A percentile compares a stretch with the other conserved stretches of the same genome.
phyloP scores from a whole-genome alignment of 2,797 vertebrate genomes.

The Paedocypris micromegethes region DNA sequence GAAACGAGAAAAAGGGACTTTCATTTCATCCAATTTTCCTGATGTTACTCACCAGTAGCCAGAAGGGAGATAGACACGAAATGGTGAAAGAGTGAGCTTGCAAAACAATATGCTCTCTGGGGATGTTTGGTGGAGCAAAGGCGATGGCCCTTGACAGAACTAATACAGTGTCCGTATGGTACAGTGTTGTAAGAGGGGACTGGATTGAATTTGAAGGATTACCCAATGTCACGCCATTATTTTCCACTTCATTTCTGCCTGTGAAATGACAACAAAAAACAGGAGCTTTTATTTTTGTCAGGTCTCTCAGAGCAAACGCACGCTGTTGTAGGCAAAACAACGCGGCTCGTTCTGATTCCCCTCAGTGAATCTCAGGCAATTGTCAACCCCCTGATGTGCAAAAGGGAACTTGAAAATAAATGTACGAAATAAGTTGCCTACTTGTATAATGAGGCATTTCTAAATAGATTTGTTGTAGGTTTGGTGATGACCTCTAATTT shows the following conservation, averaged over 20 bases:
- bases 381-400: no score
- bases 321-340: slow-evolving; percentile 10
- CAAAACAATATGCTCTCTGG: slow-evolving; percentile 32
- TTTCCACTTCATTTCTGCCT: slow-evolving; percentile 46
- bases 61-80: background rate
- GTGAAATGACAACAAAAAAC: slow-evolving; percentile 31
- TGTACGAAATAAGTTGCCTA: no score
- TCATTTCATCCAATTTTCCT: slow-evolving; percentile 12
- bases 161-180: slow-evolving; percentile 38
- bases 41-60: slow-evolving; percentile 5
- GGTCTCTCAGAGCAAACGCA: background rate
- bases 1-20: slow-evolving; percentile 1
- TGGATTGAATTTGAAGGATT: slow-evolving; percentile 47
- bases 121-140: slow-evolving; percentile 18
- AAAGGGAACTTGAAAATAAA: no score
- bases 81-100: slow-evolving; percentile 10
- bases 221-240: slow-evolving; percentile 43
- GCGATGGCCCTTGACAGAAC: slow-evolving; percentile 40
- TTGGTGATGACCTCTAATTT: no score
- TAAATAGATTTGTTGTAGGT: no score
- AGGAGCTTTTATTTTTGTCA: slow-evolving; percentile 10
- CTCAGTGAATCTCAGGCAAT: background rate
- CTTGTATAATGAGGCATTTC: no score
- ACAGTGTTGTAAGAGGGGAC: slow-evolving; percentile 40
- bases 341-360: background rate